Evolutionary conservation across 2,113 vertebrate species (phyloP).

Genomic region (Ailuropoda melanoleuca): DNA sequence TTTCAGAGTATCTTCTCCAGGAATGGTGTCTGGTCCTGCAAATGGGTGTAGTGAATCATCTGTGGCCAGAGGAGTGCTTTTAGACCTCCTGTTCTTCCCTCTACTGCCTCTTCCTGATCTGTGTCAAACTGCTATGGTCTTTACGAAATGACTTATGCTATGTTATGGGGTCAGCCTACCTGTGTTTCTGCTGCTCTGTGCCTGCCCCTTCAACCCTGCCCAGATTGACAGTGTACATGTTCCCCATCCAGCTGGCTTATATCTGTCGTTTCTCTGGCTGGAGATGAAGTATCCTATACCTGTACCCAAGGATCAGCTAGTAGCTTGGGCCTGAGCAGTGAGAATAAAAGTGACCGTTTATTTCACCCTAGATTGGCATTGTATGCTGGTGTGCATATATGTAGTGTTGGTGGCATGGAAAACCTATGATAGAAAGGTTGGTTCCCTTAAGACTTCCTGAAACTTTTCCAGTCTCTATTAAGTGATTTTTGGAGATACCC

Average conservation of each 20-base stretch:
- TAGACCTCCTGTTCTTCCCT: not conserved
- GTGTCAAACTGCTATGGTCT: not conserved
- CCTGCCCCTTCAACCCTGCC: not conserved
- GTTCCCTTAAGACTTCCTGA: constrained; percentile 16
- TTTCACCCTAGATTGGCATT: not conserved
- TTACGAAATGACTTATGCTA: not conserved
- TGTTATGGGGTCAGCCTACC: not conserved
- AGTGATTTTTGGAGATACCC: not conserved
- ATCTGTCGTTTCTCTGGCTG: not conserved
- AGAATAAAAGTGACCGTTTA: not conserved
- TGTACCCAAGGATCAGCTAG: not conserved
- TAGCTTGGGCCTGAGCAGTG: not conserved
- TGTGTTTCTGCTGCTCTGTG: not conserved
- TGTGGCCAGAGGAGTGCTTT: not conserved
- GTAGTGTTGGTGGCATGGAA: not conserved
- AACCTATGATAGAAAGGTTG: not conserved
- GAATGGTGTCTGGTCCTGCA: not conserved
- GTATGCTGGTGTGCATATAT: not conserved
- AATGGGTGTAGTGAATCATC: not conserved
- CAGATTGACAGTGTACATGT: not conserved
- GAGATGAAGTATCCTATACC: not conserved
- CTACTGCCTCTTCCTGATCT: not conserved
- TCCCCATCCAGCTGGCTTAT: not conserved
- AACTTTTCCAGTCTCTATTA: not conserved
- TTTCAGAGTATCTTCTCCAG: not conserved